Evolutionary conservation across 2,113 vertebrate genomes (phyloP), one percentile per base, ranked within the genome.

Genomic region (Aythya baeri): DNA sequence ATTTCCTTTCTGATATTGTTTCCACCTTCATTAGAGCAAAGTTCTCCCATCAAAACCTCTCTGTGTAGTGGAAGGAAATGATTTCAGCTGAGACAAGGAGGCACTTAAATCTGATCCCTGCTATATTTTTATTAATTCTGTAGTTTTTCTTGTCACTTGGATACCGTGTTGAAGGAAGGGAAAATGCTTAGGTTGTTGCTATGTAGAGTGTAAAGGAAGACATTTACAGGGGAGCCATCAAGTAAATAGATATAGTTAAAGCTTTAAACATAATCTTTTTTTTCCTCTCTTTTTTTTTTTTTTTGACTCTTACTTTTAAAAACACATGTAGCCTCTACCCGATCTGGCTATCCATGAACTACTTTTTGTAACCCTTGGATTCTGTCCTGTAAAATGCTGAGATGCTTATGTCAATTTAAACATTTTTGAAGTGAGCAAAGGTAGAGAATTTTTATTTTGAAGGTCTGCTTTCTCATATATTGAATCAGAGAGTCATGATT

Each of bases 91-190:
- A 80, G 49, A 75, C 44, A 86, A 84, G 46, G 43, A 94, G 88
- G 57, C 4, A 52, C 14, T 82, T 85, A 91, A 89, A 94, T 96
- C 70, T 89, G 62, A 44, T 74, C 31, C 36, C n/a, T 32, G 65
- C 62, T 90, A 82, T 76, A 90, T 84, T 94, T 94, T 91, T 77
- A 86, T 86, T 95, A 96, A 93, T 94, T 89, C 74, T 89, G 4
- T 67, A 58, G 55, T 79, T 95, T 89, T 67, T 57, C 66, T 89
- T 76, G 62, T 94, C 82, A 85, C 88, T 91, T 94, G 67, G 94
- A 95, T 89, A 95, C 92, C 44, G 6, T 85, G 62, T 36, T 84
- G 88, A 85, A 32, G 13, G 58, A 75, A 86, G 7, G 27, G 44
- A 82, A 41, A 84, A 81, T 12, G 63, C 36, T 79, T 72, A 92